Base-by-base conservation (phyloP, 2,797 vertebrate species). In the Oryzias dopingdopingensis region DNA sequence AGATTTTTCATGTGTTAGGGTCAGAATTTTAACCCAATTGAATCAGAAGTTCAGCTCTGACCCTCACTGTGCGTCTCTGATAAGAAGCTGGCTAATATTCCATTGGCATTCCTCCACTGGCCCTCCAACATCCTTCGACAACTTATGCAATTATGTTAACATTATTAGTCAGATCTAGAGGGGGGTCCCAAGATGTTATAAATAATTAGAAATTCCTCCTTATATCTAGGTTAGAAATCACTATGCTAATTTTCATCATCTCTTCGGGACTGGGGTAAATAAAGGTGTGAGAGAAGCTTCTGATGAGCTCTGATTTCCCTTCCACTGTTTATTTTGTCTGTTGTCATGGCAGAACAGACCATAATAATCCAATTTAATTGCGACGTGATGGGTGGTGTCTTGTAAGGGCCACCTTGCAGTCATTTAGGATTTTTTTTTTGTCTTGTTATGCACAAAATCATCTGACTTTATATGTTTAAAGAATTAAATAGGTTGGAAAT, bases 131-230 rank as follows among this genome's bases (percentile, higher is more conserved):
- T 85, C 86, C 85, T 84, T 84, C 85, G 78, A 86, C 82, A 89
- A 88, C 87, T 91, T 85, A 85, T 82, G 90, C 90, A 92, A 93
- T 93, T 92, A 93, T 91, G 88, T 91, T 90, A 92, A 93, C 91
- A 91, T 91, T 92, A 93, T 92, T 92, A 88, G 86, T 85, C 85
- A 91, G 91, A 92, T 92, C 89, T 87, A 88, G 85, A 67, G 57
- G 84, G 84, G 67, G 83, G 87, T 93, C 92, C 92, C 91, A 88
- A 91, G 91, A 91, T 92, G 88, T 92, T 87, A 88, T 87, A 91
- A 92, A 92, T 92, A 92, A 93, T 93, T 91, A 93, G 89, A 92
- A 88, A 91, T 91, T 89, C 87, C 82, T 83, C 75, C 74, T 90
- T 89, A 92, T 93, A 92, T 92, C 91, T 92, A 89, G 87, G 86